phyloP scores from a whole-genome alignment of 2,113 vertebrate species.

The Noturus placidus region DNA sequence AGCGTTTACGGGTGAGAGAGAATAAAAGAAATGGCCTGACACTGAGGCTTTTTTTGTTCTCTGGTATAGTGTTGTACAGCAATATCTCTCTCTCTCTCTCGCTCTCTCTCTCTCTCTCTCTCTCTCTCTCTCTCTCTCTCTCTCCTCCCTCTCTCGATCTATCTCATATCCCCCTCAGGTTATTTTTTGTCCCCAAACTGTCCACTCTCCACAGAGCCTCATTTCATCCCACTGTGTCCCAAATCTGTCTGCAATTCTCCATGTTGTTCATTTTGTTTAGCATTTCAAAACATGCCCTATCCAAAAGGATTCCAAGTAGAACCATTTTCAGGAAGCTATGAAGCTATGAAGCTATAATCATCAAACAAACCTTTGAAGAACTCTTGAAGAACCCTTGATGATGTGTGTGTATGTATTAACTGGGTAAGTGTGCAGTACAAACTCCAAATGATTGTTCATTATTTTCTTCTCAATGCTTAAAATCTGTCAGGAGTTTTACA shows the following conservation, averaged over 20 bases:
- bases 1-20: conserved; percentile 16
- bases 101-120: background rate
- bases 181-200: conserved; percentile 20
- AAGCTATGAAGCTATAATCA: conserved; percentile 6
- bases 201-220: background rate
- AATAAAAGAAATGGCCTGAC: background rate
- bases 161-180: conserved; percentile 29
- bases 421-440: background rate
- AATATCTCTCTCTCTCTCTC: background rate
- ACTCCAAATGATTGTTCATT: background rate
- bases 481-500: background rate
- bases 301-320: background rate
- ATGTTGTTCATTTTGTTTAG: background rate
- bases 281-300: background rate
- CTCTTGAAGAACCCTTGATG: background rate
- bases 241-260: background rate
- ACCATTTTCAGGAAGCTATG: background rate
- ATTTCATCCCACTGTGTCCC: conserved; percentile 20
- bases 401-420: background rate
- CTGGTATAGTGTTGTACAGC: background rate
- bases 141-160: conserved; percentile 26
- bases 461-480: background rate
- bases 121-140: conserved; percentile 22
- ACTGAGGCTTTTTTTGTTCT: background rate
- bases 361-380: background rate